Evolutionary conservation across 2,113 vertebrate genomes (phyloP).

Genomic region (Paramisgurnus dabryanus): DNA sequence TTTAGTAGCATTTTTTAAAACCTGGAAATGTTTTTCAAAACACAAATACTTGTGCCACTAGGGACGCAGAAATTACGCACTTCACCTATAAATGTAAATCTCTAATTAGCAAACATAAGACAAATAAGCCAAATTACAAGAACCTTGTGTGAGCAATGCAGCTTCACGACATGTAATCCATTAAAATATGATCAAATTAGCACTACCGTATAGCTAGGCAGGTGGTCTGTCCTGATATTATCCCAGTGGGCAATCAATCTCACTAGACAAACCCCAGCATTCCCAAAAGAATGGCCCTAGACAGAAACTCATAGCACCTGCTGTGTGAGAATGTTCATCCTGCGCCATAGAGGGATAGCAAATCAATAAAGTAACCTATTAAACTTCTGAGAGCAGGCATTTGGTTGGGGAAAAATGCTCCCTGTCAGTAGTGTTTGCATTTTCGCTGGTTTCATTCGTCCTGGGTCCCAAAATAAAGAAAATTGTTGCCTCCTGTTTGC

Average conservation of each 20-base stretch:
- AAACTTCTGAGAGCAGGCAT: slow-evolving; percentile 50
- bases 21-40: no score
- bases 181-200: slow-evolving; percentile 41
- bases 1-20: no score
- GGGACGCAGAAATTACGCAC: no score
- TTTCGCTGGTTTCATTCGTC: slow-evolving; percentile 73
- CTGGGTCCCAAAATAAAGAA: slow-evolving; percentile 71
- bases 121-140: background rate
- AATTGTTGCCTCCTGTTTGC: slow-evolving; percentile 73
- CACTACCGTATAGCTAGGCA: slow-evolving; percentile 22
- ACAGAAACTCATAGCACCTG: slow-evolving; percentile 50
- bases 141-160: background rate
- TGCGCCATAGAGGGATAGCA: slow-evolving; percentile 63
- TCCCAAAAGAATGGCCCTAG: slow-evolving; percentile 28
- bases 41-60: no score
- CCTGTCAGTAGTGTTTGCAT: slow-evolving; percentile 73
- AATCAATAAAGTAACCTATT: slow-evolving; percentile 70
- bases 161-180: background rate
- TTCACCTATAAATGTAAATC: no score
- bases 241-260: slow-evolving; percentile 37
- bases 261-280: slow-evolving; percentile 11
- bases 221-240: slow-evolving; percentile 33
- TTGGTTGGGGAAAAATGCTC: slow-evolving; percentile 54
- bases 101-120: slow-evolving; percentile 11
- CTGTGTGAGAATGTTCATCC: slow-evolving; percentile 66